Evolutionary conservation across 2,113 vertebrate species (phyloP), one percentile per base, ranked within the genome.

Genomic region (Nettapus auritus): DNA sequence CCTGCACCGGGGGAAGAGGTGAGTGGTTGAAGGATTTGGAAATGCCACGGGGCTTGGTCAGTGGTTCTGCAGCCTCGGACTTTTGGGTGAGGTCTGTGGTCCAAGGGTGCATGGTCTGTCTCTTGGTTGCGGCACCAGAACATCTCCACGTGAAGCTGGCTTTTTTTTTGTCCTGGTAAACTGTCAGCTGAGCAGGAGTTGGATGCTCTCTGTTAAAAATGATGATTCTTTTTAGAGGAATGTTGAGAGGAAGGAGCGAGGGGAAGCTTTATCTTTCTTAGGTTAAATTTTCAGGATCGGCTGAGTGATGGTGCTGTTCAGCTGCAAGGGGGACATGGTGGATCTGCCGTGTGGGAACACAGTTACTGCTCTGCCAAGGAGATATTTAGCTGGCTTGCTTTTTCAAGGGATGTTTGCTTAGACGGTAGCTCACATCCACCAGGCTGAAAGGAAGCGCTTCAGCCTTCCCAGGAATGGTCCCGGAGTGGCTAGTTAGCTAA

Each of bases 401-500:
- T 71, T 77, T 26, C 79, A 3, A 11, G 52, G 79, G n/a, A 17
- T 77, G 75, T 82, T 91, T 89, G 67, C 63, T 88, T 22, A 53
- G 67, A 34, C 0, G 0, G 62, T 56, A 68, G 74, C 78, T 93
- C 85, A 52, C 3, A 1, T 23, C 77, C 71, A 44, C 52, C 0
- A 1, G 63, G 34, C 52, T 19, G 90, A 38, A 55, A 38, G 60
- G 71, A 77, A 0, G 2, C 3, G 5, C 31, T 46, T 40, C 87
- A 86, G 87, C 82, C 79, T 86, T 85, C 84, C 44, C 87, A 14
- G 33, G 79, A 59, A 29, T 5, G 34, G 38, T 74, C 71, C 82
- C 20, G 3, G 8, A 8, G 75, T n/a, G 90, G 82, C 68, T 74
- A 34, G 63, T 81, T 77, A 80, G 46, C 46, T 6, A 13, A 3